Evolutionary conservation across 2,888 invertebrate genomes (phyloP), one percentile per base, ranked within the genome.

Genomic region (Metalampra italica): DNA sequence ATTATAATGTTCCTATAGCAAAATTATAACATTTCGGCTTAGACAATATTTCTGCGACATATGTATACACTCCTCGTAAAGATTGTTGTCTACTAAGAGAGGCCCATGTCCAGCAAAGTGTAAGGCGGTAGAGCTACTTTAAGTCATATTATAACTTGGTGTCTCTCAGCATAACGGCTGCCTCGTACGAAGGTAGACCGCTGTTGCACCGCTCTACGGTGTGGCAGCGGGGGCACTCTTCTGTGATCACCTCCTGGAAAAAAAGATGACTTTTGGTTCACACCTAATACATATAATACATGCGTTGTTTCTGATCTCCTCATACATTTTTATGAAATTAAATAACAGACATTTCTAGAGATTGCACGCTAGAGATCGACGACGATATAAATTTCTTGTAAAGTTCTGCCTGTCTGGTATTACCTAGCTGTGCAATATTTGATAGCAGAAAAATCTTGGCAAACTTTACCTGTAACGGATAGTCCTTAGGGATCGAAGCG

Each of bases 151-250:
- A 87, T 85, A 87, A 82, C 57, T 79, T 83, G 48, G 86, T 84
- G 61, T 86, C 86, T 30, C 74, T 71, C 3, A 92, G 78, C 61
- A 90, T 75, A 3, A 93, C 84, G 0, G 93, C 93, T 0, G 92
- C 92, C 64, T 93, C 93, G 77, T 93, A 93, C 0, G 91, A 91
- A 0, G 93, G 93, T 46, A 93, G 77, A 0, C 87, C 93, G 50
- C 59, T 57, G 60, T 83, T 78, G 44, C 61, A 37, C n/a, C 66
- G 59, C 9, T 51, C 52, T 0, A 63, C 53, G 8, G 62, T 59
- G 52, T 65, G 62, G 56, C 81, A 82, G 13, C 65, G 70, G 1
- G 61, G 56, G 52, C 79, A 82, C 0, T 76, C 66, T 45, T 82
- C 80, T 1, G 75, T 65, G 4, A 78, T 59, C 56, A 82, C 77